These are phyloP conservation scores for Drosophila aff. DNA, from an alignment of 1,140 invertebrate species.

Conservation along the genomic window DNA sequence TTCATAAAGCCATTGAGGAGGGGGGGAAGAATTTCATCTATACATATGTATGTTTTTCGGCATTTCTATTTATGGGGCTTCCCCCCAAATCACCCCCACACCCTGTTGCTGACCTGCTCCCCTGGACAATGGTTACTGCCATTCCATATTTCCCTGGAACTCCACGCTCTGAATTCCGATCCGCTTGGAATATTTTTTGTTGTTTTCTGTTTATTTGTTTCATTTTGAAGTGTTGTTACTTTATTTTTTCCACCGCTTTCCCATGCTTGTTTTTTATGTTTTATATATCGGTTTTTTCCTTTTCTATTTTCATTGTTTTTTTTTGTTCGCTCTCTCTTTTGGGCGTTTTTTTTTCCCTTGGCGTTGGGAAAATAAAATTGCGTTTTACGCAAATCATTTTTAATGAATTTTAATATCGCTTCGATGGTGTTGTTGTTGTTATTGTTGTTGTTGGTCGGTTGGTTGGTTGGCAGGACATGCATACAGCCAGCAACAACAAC, in stretches of 20 bases:
- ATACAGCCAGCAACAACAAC: conserved; percentile 34
- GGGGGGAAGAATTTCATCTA: background rate
- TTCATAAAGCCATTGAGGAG: conserved; percentile 11
- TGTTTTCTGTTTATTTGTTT: conserved; percentile 60
- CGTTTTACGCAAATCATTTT: conserved; percentile 84
- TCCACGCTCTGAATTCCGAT: conserved; percentile 21
- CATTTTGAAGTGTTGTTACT: conserved; percentile 58
- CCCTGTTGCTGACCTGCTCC: no score
- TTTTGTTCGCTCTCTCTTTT: conserved; percentile 4
- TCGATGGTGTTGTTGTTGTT: conserved; percentile 28
- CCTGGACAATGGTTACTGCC: conserved; percentile 5
- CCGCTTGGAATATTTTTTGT: conserved; percentile 10
- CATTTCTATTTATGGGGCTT: conserved; percentile 22
- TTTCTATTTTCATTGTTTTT: conserved; percentile 19
- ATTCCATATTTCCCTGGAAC: conserved; percentile 9
- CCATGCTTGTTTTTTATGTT: conserved; percentile 40
- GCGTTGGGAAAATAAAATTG: conserved; percentile 78
- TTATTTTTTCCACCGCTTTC: conserved; percentile 45
- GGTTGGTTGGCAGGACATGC: conserved; percentile 35
- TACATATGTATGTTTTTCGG: background rate
- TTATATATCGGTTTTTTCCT: conserved; percentile 18
- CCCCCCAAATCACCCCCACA: background rate
- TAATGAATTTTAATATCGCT: conserved; percentile 82
- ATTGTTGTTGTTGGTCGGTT: background rate
- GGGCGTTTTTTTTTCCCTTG: conserved; percentile 26